A percentile compares a stretch with the other conserved stretches of the same genome.
Conservation (phyloP, 2,797 vertebrate species). For the Falco berigora region DNA sequence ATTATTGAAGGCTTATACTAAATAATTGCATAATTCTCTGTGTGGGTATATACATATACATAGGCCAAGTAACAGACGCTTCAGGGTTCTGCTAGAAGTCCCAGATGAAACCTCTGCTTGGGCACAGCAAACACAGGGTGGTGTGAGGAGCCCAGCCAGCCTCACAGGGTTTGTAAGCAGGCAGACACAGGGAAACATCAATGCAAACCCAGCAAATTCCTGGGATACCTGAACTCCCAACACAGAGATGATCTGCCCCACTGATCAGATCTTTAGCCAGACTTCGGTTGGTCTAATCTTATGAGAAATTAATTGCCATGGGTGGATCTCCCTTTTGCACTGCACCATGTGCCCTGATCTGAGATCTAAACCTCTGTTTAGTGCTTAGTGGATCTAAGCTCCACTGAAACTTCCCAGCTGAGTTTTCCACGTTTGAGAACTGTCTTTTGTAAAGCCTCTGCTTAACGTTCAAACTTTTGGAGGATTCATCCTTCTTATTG, state of each 20-base stretch:
- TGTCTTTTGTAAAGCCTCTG: not conserved
- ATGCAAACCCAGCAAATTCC: not conserved
- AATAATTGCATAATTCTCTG: accelerated
- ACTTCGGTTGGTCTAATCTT: not conserved
- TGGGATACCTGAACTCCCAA: not conserved
- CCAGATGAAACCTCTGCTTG: not conserved
- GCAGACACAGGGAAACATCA: not conserved
- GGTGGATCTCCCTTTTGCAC: not conserved
- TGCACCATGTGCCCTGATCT: not conserved
- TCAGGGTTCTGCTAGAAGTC: not conserved
- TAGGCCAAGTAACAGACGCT: not conserved
- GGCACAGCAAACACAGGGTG: not conserved
- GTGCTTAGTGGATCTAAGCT: too few species aligned
- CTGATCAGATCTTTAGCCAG: not conserved
- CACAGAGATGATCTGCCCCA: too few species aligned
- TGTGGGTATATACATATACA: not conserved
- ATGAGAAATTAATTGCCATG: not conserved
- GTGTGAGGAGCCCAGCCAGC: not conserved
- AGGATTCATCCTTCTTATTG: not conserved
- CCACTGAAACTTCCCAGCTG: not conserved
- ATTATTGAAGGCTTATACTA: not conserved
- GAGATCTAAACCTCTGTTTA: not conserved
- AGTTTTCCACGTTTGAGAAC: not conserved
- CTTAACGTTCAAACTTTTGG: not conserved
- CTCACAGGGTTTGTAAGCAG: accelerated